phyloP scores from a whole-genome alignment of 2,113 vertebrate genomes.

The Larimichthys polyactis region DNA sequence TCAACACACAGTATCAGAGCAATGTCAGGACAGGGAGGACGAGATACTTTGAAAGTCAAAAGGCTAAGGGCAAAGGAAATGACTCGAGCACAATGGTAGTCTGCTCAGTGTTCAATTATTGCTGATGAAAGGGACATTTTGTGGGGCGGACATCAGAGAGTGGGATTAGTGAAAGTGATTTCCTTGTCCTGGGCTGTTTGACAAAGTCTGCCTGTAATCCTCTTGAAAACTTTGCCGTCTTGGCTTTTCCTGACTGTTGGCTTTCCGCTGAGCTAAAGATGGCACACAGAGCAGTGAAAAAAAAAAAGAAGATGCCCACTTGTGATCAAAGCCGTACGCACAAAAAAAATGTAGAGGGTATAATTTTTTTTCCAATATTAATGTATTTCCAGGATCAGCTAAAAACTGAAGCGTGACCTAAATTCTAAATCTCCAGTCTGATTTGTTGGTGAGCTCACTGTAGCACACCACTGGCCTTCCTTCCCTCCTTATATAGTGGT shows the following conservation, averaged over 20 bases:
- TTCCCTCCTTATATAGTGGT: neutral
- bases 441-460: neutral
- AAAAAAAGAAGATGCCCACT: conserved; percentile 16
- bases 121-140: conserved; percentile 84
- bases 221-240: conserved; percentile 73
- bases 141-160: conserved; percentile 80
- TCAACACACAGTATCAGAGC: conserved; percentile 17
- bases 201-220: conserved; percentile 80
- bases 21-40: conserved; percentile 38
- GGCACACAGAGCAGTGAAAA: conserved; percentile 16
- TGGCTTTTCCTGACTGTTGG: conserved; percentile 56
- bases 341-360: conserved; percentile 2
- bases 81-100: conserved; percentile 64
- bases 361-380: neutral
- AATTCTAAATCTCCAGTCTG: conserved; percentile 1
- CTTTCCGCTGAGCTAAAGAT: conserved; percentile 44
- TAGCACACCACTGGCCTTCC: neutral
- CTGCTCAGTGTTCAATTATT: conserved; percentile 81
- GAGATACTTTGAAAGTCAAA: conserved; percentile 74
- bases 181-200: conserved; percentile 76
- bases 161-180: conserved; percentile 81
- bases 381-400: conserved; percentile 1
- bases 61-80: conserved; percentile 60
- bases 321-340: conserved; percentile 16
- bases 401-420: neutral